Percentiles rank a stretch among this genome's conserved stretches.
Conservation (phyloP, 2,797 vertebrate species). For the Sciurus vulgaris region DNA sequence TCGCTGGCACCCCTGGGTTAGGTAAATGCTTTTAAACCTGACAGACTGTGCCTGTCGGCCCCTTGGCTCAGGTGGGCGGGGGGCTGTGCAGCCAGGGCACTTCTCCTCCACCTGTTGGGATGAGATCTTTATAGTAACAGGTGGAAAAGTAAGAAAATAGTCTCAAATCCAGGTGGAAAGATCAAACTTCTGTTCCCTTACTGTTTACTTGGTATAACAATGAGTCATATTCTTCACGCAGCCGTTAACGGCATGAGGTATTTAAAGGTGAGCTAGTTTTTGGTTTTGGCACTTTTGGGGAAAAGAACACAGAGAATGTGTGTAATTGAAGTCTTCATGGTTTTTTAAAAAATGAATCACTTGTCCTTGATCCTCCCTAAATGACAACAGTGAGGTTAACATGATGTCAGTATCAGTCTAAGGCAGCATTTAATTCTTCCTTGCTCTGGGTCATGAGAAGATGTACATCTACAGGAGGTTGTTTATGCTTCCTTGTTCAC, state of each 20-base stretch:
- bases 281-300: constrained; percentile 37
- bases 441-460: not conserved
- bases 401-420: not conserved
- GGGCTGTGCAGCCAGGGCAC: not conserved
- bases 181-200: not conserved
- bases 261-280: constrained; percentile 55
- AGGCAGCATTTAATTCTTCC: not conserved
- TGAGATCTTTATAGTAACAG: not conserved
- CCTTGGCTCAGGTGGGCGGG: not conserved
- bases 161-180: not conserved
- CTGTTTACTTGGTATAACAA: not conserved
- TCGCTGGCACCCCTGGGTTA: not conserved
- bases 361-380: constrained; percentile 50
- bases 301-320: not conserved
- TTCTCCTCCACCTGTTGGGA: not conserved
- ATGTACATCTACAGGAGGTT: not conserved
- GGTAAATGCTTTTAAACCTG: not conserved
- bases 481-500: not conserved
- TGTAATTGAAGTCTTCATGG: constrained; percentile 37
- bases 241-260: not conserved
- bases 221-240: constrained; percentile 28
- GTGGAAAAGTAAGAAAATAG: not conserved
- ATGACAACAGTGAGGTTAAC: not conserved
- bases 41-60: not conserved
- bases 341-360: constrained; percentile 56